These are phyloP conservation scores for Metopia argyrocephala DNA, from an alignment of 2,888 invertebrate genomes.

Conservation along the genomic window DNA sequence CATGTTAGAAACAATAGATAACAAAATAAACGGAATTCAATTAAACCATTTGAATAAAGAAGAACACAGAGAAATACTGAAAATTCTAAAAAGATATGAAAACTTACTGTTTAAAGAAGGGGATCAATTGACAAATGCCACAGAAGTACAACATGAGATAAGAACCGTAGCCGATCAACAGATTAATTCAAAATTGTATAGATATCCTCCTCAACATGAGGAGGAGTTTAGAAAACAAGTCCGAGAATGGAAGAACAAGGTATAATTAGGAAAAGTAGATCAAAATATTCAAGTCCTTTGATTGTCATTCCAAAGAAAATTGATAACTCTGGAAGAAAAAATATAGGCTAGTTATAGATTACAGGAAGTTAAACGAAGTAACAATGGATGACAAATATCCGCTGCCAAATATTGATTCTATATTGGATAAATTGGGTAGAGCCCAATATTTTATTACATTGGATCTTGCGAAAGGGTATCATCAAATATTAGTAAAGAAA, in stretches of 20 bases:
- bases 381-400: slow-evolving; percentile 18
- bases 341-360: slow-evolving; percentile 13
- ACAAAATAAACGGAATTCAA: slow-evolving; percentile 17
- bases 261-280: neutral
- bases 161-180: slow-evolving; percentile 52
- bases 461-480: slow-evolving; percentile 28
- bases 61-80: slow-evolving; percentile 31
- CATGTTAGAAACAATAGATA: slow-evolving; percentile 6
- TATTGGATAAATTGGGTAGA: neutral
- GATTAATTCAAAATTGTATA: slow-evolving; percentile 52
- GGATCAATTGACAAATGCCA: slow-evolving; percentile 49
- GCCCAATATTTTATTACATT: no score
- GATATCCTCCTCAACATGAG: neutral
- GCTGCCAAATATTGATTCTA: slow-evolving; percentile 16
- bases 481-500: slow-evolving; percentile 23
- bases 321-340: slow-evolving; percentile 15
- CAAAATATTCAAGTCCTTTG: neutral
- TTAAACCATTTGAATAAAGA: slow-evolving; percentile 46
- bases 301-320: slow-evolving; percentile 4
- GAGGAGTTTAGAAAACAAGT: neutral
- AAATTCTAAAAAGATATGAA: slow-evolving; percentile 47
- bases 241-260: slow-evolving; percentile 11
- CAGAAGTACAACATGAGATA: slow-evolving; percentile 52
- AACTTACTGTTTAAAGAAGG: slow-evolving; percentile 58
- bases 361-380: slow-evolving; percentile 7